Conservation (phyloP, 1,140 invertebrate genomes). For the Triops longicaudatus region DNA sequence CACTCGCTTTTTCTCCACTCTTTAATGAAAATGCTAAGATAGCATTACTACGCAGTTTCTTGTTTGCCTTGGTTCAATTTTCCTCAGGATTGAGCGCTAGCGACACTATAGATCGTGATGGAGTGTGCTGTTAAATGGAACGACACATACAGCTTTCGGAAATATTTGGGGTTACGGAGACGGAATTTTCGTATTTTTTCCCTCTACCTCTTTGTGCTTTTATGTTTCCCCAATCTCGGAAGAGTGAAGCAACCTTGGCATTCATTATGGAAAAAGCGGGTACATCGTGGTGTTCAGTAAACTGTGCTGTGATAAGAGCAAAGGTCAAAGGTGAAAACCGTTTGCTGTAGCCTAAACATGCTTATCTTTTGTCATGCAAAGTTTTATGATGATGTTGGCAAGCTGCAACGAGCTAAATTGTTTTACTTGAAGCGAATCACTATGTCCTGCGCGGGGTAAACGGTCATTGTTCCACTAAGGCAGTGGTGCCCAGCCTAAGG, state of each 20-base stretch:
- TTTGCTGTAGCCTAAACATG: background rate
- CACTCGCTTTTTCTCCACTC: background rate
- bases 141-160: background rate
- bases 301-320: background rate
- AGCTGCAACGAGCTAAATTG: no score
- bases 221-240: background rate
- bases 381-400: background rate
- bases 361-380: background rate
- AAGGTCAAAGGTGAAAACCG: background rate
- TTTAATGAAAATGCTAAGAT: background rate
- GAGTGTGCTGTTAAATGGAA: background rate
- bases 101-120: background rate
- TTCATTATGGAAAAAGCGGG: background rate
- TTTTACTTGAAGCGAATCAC: no score
- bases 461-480: no score
- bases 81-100: background rate
- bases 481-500: no score
- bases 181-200: background rate
- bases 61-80: background rate
- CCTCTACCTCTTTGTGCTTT: background rate
- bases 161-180: background rate
- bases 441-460: no score
- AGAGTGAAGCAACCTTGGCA: background rate
- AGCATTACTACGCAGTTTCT: background rate
- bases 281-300: background rate